These are phyloP conservation scores for Lepidocolaptes lacrymiger DNA, from an alignment of 2,797 vertebrate genomes.

Conservation along the genomic window DNA sequence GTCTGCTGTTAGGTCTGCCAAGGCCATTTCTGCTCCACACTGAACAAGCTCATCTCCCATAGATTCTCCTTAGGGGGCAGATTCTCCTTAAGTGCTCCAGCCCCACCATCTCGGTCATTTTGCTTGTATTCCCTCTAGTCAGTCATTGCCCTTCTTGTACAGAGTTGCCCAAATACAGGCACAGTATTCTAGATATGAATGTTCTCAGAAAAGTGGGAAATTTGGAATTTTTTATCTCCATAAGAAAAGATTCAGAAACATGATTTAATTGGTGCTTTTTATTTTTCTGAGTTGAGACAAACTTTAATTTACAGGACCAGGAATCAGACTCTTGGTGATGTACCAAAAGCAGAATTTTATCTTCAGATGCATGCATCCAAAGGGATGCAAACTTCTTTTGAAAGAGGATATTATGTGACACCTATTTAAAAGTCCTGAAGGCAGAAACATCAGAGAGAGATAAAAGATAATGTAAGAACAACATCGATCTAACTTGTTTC, in stretches of 20 bases:
- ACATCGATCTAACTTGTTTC: not conserved
- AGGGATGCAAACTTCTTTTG: not conserved
- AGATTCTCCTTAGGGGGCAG: not conserved
- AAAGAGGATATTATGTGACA: not conserved
- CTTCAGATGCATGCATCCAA: not conserved
- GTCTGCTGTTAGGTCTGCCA: not conserved
- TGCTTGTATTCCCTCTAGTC: not conserved
- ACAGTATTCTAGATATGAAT: not conserved
- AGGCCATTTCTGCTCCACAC: not conserved
- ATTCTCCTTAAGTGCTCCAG: not conserved
- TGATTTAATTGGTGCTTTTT: not conserved
- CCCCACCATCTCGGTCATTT: rapidly evolving
- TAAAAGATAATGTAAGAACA: not conserved
- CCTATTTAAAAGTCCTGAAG: not conserved
- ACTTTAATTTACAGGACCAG: not conserved
- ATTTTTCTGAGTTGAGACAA: not conserved
- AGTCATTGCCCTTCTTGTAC: rapidly evolving
- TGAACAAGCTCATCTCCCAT: not conserved
- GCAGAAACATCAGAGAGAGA: not conserved
- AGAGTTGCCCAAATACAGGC: not conserved
- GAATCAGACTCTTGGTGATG: not conserved
- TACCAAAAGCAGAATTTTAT: not conserved
- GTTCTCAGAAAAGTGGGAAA: not conserved
- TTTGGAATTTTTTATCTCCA: not conserved
- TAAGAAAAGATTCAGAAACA: not conserved